Evolutionary conservation across 2,888 invertebrate species (phyloP).

Genomic region (Melipona bicolor): DNA sequence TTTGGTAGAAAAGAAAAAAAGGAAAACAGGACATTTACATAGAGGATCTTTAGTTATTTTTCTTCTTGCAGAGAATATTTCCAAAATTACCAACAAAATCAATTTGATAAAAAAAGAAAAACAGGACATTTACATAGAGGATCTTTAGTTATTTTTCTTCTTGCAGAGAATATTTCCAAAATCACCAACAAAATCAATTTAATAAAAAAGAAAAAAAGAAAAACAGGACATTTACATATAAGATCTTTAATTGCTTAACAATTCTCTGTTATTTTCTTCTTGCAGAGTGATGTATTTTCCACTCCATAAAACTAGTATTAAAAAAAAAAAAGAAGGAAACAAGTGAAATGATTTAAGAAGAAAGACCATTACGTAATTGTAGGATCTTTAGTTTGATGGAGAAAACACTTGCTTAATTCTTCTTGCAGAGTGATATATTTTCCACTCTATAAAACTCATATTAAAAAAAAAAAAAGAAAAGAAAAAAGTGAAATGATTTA

Average conservation of each 20-base stretch:
- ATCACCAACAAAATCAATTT: too few relatives aligned
- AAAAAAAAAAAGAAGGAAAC: neutral
- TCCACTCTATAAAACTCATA: neutral
- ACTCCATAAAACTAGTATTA: neutral
- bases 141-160: too few relatives aligned
- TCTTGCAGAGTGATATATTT: neutral
- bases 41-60: neutral
- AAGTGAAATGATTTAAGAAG: neutral
- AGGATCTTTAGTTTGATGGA: neutral
- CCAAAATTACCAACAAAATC: too few relatives aligned
- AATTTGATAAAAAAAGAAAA: too few relatives aligned
- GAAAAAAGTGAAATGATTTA: neutral
- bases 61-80: neutral
- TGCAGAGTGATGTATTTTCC: neutral
- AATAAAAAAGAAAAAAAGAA: too few relatives aligned
- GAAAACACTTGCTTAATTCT: too few relatives aligned
- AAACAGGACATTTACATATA: too few relatives aligned
- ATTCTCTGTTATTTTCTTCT: neutral
- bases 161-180: too few relatives aligned
- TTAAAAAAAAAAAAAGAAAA: neutral
- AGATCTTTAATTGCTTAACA: neutral
- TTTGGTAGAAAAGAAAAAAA: neutral
- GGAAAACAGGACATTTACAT: neutral
- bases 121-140: too few relatives aligned
- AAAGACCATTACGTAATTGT: neutral